Evolutionary conservation across 1,140 invertebrate genomes (phyloP).

Genomic region (Halesus radiatus): DNA sequence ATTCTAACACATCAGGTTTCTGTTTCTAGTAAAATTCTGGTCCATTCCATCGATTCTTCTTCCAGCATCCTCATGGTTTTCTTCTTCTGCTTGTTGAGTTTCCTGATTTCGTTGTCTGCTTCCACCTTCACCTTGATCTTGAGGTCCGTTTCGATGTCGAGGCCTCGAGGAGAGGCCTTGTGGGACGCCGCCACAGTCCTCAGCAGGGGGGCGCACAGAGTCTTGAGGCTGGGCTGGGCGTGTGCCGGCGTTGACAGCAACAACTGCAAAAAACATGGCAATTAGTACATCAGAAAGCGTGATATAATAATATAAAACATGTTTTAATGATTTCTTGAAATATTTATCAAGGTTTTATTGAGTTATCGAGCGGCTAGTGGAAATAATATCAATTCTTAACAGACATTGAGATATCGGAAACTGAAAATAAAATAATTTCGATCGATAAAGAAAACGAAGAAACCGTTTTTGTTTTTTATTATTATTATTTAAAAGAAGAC

Average conservation of each 20-base stretch:
- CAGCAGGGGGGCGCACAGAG: constrained; percentile 64
- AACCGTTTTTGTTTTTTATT: too few species aligned
- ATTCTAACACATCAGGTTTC: constrained; percentile 32
- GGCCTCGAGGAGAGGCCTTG: background rate
- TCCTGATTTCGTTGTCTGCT: background rate
- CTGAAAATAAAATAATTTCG: too few species aligned
- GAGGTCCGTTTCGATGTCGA: background rate
- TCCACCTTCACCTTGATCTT: background rate
- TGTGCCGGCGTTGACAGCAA: constrained; percentile 64
- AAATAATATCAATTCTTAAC: too few species aligned
- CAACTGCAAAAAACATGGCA: constrained; percentile 61
- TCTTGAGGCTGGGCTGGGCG: constrained; percentile 65
- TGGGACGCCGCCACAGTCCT: constrained; percentile 63
- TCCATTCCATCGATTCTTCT: constrained; percentile 46
- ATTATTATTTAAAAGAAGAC: too few species aligned
- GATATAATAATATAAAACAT: background rate
- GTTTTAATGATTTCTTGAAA: constrained; percentile 13
- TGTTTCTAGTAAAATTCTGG: background rate
- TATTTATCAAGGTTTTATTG: background rate
- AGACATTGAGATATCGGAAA: too few species aligned
- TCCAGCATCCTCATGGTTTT: constrained; percentile 60
- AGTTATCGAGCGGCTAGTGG: too few species aligned
- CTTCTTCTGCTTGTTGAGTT: background rate
- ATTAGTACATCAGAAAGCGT: background rate
- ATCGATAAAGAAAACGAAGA: too few species aligned